These are phyloP conservation scores for Halichondria panicea DNA, from an alignment of 37 sponge, comb jelly and placozoan species.

Conservation along the genomic window DNA sequence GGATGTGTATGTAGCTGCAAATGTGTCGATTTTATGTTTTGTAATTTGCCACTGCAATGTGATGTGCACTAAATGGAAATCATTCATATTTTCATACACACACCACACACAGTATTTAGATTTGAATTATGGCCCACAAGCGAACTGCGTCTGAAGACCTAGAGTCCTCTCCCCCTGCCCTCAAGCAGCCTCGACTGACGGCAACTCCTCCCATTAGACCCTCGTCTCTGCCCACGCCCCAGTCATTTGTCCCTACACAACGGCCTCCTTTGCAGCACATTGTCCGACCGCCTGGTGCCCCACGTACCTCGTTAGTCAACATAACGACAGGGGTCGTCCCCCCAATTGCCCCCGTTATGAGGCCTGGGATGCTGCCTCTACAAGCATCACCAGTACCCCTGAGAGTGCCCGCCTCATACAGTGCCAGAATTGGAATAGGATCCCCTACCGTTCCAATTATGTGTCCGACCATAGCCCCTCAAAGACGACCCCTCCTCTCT, in stretches of 20 bases:
- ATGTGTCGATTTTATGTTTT: neutral
- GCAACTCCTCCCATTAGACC: neutral
- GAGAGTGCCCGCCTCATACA: neutral
- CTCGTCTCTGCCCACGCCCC: neutral
- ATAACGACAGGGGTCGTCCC: too few relatives aligned
- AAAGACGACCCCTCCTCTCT: too few relatives aligned
- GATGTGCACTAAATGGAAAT: neutral
- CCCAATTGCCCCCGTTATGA: neutral
- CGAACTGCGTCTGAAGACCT: slow-evolving; percentile 29
- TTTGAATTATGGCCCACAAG: slow-evolving; percentile 25
- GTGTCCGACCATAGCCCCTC: too few relatives aligned
- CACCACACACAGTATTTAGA: neutral
- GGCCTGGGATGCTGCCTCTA: neutral
- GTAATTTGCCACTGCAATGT: neutral
- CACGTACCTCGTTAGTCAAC: too few relatives aligned
- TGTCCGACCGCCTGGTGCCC: neutral
- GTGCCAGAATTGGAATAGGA: too few relatives aligned
- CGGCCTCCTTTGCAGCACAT: neutral
- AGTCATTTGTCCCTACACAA: neutral
- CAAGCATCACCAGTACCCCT: neutral
- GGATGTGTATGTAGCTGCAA: too few relatives aligned
- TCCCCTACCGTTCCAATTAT: too few relatives aligned
- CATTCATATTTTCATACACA: neutral
- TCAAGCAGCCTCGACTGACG: slow-evolving; percentile 21
- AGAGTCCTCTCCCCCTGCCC: neutral